phyloP scores from a whole-genome alignment of 2,888 invertebrate species.

The Xestoiulus laeticollis region DNA sequence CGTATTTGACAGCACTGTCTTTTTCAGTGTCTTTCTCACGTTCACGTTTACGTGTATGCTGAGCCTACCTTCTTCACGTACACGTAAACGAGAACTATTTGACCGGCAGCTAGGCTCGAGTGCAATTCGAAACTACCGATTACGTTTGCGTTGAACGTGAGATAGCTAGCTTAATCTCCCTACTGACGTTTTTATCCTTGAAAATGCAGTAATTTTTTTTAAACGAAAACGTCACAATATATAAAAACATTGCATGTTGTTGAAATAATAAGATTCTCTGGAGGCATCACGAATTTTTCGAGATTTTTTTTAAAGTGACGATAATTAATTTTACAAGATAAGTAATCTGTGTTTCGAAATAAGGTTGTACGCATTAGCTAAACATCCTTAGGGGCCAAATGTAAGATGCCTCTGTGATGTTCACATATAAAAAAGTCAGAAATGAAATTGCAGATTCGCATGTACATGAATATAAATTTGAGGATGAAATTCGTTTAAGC shows the following conservation, averaged over 20 bases:
- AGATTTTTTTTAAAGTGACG: not conserved
- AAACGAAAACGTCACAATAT: not conserved
- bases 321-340: constrained; percentile 1
- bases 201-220: not conserved
- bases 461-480: not conserved
- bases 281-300: not conserved
- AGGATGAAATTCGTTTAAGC: not conserved
- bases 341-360: not conserved
- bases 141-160: too few species aligned
- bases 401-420: not conserved
- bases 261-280: not conserved
- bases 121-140: too few species aligned
- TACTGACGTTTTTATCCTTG: not conserved
- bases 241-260: not conserved
- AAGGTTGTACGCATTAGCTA: not conserved
- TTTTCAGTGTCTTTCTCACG: too few species aligned
- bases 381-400: not conserved
- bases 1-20: too few species aligned
- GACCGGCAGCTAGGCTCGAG: too few species aligned
- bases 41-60: too few species aligned
- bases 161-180: too few species aligned
- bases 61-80: too few species aligned
- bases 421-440: not conserved
- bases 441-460: not conserved
- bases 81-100: too few species aligned